These are phyloP conservation scores for Acronicta aceris DNA, from an alignment of 2,888 invertebrate genomes.

Conservation along the genomic window DNA sequence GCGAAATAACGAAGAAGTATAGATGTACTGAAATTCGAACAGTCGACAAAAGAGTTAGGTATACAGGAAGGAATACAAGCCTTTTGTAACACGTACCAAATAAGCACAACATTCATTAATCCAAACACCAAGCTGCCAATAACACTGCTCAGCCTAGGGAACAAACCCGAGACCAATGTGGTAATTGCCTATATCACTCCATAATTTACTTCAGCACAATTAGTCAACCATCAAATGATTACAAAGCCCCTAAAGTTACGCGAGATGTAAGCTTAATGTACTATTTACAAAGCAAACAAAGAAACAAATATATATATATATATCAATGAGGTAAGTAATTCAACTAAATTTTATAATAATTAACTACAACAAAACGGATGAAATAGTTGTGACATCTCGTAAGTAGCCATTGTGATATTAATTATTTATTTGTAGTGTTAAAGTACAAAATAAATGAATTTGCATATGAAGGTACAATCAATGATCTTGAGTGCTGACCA, in stretches of 20 bases:
- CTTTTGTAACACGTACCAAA: too few species aligned
- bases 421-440: too few species aligned
- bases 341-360: slow-evolving; percentile 46
- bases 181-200: background rate
- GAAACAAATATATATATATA: slow-evolving; percentile 56
- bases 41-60: too few species aligned
- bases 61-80: too few species aligned
- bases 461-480: too few species aligned
- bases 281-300: slow-evolving; percentile 53
- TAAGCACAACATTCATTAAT: too few species aligned
- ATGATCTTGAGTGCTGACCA: too few species aligned
- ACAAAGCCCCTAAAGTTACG: slow-evolving; percentile 6
- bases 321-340: slow-evolving; percentile 70
- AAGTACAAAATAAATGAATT: too few species aligned
- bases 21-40: too few species aligned
- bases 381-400: slow-evolving; percentile 16
- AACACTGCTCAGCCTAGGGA: too few species aligned
- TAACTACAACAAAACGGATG: slow-evolving; percentile 43
- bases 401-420: slow-evolving; percentile 4
- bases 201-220: background rate
- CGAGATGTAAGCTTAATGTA: slow-evolving; percentile 41
- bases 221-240: slow-evolving; percentile 10
- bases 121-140: too few species aligned
- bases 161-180: too few species aligned
- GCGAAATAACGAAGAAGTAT: background rate